Conservation (phyloP, 2,797 vertebrate genomes). For the Pitangus sulphuratus region DNA sequence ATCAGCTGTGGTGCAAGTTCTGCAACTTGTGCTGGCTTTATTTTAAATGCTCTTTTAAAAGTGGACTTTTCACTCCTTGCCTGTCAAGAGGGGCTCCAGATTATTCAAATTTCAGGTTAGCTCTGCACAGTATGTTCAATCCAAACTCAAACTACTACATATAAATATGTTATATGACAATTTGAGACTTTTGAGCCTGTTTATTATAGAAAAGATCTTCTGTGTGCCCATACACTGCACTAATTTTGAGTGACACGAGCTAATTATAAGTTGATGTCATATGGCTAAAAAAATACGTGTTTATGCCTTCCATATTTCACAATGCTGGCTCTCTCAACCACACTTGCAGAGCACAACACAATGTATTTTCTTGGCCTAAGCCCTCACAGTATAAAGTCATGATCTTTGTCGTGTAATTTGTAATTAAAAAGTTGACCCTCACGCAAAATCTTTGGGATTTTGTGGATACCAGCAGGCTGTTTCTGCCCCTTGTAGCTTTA, state of each 20-base stretch:
- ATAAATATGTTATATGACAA: not conserved
- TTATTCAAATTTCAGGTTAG: not conserved
- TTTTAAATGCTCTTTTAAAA: not conserved
- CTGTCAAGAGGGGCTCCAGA: not conserved
- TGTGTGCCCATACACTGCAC: not conserved
- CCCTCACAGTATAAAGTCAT: not conserved
- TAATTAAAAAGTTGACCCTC: not conserved
- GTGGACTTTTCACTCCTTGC: not conserved
- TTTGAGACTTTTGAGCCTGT: not conserved
- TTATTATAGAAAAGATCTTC: constrained; percentile 34
- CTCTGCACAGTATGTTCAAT: not conserved
- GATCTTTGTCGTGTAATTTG: not conserved
- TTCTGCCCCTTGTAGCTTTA: not conserved
- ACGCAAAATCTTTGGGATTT: not conserved
- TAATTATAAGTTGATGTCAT: constrained; percentile 67
- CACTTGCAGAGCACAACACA: not conserved
- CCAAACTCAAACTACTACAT: not conserved
- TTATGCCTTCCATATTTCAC: not conserved
- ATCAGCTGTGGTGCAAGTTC: not conserved
- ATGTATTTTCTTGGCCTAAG: not conserved
- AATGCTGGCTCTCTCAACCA: not conserved
- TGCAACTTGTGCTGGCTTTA: not conserved
- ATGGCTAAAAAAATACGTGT: constrained; percentile 53
- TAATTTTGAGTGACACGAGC: constrained; percentile 17
- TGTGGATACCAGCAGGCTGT: not conserved